A percentile compares a stretch with the other conserved stretches of the same genome.
phyloP scores from a whole-genome alignment of 2,113 vertebrate genomes.

The Aegithalos caudatus region DNA sequence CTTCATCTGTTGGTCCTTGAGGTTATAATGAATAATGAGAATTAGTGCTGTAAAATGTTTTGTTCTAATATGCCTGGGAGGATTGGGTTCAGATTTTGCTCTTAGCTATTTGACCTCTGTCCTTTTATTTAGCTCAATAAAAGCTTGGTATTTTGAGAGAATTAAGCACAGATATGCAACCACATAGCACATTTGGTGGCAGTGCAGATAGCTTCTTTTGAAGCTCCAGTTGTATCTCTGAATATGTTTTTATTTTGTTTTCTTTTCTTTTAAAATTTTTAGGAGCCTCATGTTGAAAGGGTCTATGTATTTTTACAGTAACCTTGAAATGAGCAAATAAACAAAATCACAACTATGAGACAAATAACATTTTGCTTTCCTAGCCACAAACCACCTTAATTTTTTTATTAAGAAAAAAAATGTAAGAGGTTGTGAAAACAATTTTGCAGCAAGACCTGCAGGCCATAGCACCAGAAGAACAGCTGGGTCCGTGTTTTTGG shows the following conservation, averaged over 20 bases:
- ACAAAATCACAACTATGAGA: background rate
- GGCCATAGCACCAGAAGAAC: background rate
- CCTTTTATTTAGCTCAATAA: background rate
- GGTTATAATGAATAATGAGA: background rate
- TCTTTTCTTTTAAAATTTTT: background rate
- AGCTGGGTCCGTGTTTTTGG: background rate
- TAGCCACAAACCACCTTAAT: background rate
- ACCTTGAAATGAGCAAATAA: background rate
- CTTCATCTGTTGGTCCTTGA: background rate
- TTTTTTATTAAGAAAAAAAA: background rate
- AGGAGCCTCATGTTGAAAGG: background rate
- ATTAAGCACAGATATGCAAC: background rate
- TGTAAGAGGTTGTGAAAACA: background rate
- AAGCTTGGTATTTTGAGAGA: background rate
- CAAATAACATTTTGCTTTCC: background rate
- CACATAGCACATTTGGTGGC: background rate
- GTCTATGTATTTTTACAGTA: background rate
- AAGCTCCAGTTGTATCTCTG: background rate
- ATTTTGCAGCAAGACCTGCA: background rate
- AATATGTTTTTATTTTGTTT: background rate
- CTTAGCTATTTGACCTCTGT: background rate
- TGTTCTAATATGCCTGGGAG: background rate
- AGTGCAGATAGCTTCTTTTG: background rate
- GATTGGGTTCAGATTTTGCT: background rate
- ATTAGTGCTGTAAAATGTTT: background rate